Evolutionary conservation across 2,888 invertebrate genomes (phyloP).

Genomic region (Tenodera sinensis): DNA sequence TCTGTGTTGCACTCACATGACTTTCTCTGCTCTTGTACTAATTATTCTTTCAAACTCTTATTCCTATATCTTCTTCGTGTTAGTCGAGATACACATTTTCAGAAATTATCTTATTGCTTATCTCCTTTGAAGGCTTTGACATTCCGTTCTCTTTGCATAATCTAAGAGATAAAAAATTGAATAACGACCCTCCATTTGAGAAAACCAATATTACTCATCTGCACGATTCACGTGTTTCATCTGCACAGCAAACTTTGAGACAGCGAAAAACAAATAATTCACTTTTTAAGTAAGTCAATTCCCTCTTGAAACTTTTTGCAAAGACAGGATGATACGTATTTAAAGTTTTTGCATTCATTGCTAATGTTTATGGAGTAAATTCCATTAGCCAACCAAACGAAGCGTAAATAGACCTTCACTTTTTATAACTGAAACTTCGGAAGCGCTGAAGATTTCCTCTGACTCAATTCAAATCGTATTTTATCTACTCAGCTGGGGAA

Average conservation of each 20-base stretch:
- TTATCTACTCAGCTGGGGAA: background rate
- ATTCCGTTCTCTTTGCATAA: too few relatives aligned
- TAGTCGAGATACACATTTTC: too few relatives aligned
- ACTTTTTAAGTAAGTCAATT: background rate
- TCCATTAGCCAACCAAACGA: background rate
- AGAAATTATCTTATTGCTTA: too few relatives aligned
- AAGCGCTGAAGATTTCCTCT: background rate
- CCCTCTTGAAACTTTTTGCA: background rate
- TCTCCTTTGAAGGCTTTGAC: too few relatives aligned
- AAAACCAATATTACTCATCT: too few relatives aligned
- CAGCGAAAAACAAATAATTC: background rate
- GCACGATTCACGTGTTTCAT: too few relatives aligned
- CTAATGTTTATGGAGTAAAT: background rate
- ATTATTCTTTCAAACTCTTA: too few relatives aligned
- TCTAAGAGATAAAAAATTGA: too few relatives aligned
- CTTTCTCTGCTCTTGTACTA: too few relatives aligned
- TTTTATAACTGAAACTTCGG: background rate
- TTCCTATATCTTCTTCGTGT: too few relatives aligned
- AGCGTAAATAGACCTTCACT: background rate
- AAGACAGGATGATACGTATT: background rate
- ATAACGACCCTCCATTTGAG: too few relatives aligned
- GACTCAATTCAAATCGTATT: background rate
- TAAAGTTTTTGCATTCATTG: background rate
- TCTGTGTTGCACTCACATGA: too few relatives aligned
- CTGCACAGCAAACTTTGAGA: background rate